Base-by-base conservation (phyloP, 2,888 invertebrate genomes). In the Pachydiplax longipennis region DNA sequence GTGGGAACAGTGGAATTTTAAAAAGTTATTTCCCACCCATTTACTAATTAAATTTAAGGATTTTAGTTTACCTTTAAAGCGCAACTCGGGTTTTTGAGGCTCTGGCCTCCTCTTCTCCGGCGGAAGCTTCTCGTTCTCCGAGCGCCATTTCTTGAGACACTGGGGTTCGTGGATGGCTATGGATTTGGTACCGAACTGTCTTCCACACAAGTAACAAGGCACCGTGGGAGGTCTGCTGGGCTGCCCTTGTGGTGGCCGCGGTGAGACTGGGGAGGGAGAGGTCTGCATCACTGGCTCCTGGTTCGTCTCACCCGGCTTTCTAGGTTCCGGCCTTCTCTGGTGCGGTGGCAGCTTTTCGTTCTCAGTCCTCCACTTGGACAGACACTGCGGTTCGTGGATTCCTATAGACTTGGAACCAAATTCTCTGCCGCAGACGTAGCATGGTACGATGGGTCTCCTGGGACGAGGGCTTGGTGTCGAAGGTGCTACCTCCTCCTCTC, bases 301-400 rank as follows among this genome's bases (percentile, higher is more conserved):
- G 61, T 31, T 61, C n/a, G 90, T 40, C 90, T 91, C 91, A 8
- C 94, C 95, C 2, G 96, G 96, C 93, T 95, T 96, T 91, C 94
- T 93, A 0, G 96, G 96, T 83, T 95, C 94, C 0, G 94, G 94
- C 91, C 95, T 93, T 81, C 95, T 94, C 92, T 95, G 94, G 87
- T 93, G 93, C 12, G 94, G 93, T 0, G 96, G 96, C 90, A 96
- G 93, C 91, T 95, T 94, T 80, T 95, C 94, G 93, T 96, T 96
- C 92, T 95, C 95, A 2, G 93, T 92, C 65, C 95, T 94, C 95
- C 96, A 96, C 92, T 96, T 96, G 92, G 95, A 95, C 91, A 96
- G 93, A 92, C 97, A 97, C 92, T 96, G 96, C 3, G 96, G 96
- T 92, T 96, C 96, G 93, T 97, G 96, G 91, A 96, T 96, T 90